Evolutionary conservation across 2,888 invertebrate genomes (phyloP).

Genomic region (Nematopogon swammerdamellus): DNA sequence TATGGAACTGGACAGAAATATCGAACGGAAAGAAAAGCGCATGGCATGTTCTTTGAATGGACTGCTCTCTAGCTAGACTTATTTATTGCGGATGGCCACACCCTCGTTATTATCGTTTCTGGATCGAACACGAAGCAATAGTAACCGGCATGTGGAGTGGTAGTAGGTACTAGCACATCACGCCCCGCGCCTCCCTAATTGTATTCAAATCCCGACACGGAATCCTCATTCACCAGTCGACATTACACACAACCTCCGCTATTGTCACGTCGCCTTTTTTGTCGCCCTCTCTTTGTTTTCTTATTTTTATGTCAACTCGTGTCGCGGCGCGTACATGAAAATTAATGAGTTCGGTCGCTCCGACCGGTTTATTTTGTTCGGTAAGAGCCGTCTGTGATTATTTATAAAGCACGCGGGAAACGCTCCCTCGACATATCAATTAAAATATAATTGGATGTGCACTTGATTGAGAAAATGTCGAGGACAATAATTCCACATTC

Average conservation of each 20-base stretch:
- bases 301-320: not conserved
- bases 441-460: not conserved
- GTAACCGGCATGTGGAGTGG: too few species aligned
- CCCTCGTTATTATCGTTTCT: too few species aligned
- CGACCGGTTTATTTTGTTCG: not conserved
- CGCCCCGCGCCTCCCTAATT: not conserved
- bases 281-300: not conserved
- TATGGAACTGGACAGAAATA: too few species aligned
- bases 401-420: too few species aligned
- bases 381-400: not conserved
- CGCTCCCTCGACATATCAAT: not conserved
- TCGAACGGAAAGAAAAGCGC: too few species aligned
- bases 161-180: too few species aligned
- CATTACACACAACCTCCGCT: not conserved
- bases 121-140: too few species aligned
- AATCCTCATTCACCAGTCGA: not conserved
- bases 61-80: too few species aligned
- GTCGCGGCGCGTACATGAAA: not conserved
- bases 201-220: not conserved
- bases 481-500: too few species aligned
- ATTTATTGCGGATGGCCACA: too few species aligned
- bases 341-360: not conserved
- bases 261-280: not conserved
- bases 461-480: not conserved
- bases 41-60: too few species aligned